Base-by-base conservation (phyloP, 92 coral and sea anemone species). In the Epizoanthus rinbou region DNA sequence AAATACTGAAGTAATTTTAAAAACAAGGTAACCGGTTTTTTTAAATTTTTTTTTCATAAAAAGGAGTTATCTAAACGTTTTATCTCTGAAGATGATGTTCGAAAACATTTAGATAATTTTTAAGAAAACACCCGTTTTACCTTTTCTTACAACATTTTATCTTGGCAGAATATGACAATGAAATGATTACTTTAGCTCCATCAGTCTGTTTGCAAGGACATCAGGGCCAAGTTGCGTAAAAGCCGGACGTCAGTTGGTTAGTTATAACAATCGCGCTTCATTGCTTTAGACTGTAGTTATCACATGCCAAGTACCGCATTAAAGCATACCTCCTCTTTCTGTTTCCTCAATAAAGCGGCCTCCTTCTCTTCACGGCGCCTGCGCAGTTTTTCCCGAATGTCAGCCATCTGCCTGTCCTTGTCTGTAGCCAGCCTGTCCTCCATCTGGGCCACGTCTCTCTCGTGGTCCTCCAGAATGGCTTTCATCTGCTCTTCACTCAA, bases 381-480 rank as follows among this genome's bases (percentile, higher is more conserved):
- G 85, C 90, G 88, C 76, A 93, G 90, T 71, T 94, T 96, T 16
- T 94, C 99, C 64, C 95, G 85, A 76, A 97, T 67, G 2, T 87
- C 91, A 8, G 94, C 91, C 92, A 94, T 75, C 59, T 97, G 98
- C 53, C 84, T 91, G 56, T 94, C 94, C 75, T 94, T 97, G 63
- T 94, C 97, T 0, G 92, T 86, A 22, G 93, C 97, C 52, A 97
- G 82, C 50, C 86, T 73, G 62, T 81, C 87, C 78, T 90, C 98
- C 56, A 94, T 89, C 60, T 91, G 91, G 16, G 97, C 90, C 8
- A 94, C 90, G 69, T 97, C 94, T 25, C 88, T 66, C 71, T 94
- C 97, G 65, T 97, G 99, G 31, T 90, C 99, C 8, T 90, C 94
- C 90, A 97, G 86, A 28, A 97, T 91, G 37, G 92, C 97, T 68